Percentiles rank a stretch among this genome's conserved stretches.
Evolutionary conservation across 53 echinoderm and acorn worm species (phyloP).

Genomic region (Arbacia lixula): DNA sequence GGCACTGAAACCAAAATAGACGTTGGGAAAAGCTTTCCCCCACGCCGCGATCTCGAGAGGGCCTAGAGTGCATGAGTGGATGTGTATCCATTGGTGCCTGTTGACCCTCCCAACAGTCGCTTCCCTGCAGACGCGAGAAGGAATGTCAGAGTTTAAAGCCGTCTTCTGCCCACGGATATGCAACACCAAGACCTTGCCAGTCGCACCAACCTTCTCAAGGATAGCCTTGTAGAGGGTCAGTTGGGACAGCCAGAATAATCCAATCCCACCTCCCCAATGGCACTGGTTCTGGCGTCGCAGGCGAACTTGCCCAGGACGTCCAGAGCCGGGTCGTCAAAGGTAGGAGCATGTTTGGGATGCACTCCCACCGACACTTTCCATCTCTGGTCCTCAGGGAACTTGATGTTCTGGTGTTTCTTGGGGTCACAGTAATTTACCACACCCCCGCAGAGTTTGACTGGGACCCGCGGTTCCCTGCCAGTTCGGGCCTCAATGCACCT

Average conservation of each 20-base stretch:
- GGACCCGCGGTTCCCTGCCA: neutral
- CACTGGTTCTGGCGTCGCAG: neutral
- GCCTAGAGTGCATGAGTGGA: no score
- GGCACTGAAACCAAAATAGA: no score
- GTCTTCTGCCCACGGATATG: neutral
- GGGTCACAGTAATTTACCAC: slow-evolving; percentile 6
- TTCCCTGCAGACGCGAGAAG: neutral
- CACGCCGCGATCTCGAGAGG: no score
- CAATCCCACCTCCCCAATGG: neutral
- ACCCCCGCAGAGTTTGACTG: neutral
- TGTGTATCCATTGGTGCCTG: no score
- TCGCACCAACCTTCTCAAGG: no score
- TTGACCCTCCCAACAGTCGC: no score
- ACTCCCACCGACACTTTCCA: neutral
- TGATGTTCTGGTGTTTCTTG: neutral
- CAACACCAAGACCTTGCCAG: neutral
- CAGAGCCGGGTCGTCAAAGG: neutral
- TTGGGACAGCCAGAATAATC: no score
- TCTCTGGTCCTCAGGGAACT: neutral
- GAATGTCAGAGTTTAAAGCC: neutral
- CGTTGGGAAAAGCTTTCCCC: no score
- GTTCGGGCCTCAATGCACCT: neutral
- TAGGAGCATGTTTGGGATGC: neutral
- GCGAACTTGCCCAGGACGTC: neutral
- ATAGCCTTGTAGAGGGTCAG: no score